Evolutionary conservation across 2,797 vertebrate genomes (phyloP).

Genomic region (Graptemys geographica): DNA sequence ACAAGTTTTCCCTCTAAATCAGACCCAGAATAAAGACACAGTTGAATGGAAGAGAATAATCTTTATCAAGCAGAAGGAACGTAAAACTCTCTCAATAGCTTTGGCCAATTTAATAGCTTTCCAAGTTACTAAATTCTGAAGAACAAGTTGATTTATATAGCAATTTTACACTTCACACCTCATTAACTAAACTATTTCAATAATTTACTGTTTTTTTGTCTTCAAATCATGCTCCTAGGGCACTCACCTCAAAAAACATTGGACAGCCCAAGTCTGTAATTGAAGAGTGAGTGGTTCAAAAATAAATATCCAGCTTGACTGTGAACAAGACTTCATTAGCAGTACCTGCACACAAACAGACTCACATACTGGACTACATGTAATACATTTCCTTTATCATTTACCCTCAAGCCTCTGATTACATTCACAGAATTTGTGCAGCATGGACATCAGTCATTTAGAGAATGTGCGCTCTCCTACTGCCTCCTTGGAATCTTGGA

Average conservation of each 20-base stretch:
- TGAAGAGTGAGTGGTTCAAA: background rate
- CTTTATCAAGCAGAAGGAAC: background rate
- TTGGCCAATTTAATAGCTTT: background rate
- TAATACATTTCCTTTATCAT: background rate
- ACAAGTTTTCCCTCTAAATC: background rate
- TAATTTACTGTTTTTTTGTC: background rate
- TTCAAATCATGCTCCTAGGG: background rate
- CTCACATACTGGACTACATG: background rate
- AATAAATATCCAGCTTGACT: background rate
- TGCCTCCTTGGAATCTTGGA: background rate
- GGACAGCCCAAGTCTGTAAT: background rate
- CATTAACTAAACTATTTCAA: background rate
- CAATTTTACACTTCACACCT: background rate
- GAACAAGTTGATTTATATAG: background rate
- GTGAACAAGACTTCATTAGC: background rate
- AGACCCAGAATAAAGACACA: background rate
- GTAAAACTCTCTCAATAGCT: background rate
- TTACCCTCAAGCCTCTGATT: background rate
- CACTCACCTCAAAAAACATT: background rate
- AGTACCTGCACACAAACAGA: background rate
- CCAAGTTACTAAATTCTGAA: background rate
- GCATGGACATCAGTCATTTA: background rate
- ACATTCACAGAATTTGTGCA: background rate
- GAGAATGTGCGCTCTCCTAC: too few species aligned
- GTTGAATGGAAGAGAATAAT: background rate